Conservation (phyloP, 30 jellyfish, hydroid and myxozoan genomes). For the Morbakka virulenta region DNA sequence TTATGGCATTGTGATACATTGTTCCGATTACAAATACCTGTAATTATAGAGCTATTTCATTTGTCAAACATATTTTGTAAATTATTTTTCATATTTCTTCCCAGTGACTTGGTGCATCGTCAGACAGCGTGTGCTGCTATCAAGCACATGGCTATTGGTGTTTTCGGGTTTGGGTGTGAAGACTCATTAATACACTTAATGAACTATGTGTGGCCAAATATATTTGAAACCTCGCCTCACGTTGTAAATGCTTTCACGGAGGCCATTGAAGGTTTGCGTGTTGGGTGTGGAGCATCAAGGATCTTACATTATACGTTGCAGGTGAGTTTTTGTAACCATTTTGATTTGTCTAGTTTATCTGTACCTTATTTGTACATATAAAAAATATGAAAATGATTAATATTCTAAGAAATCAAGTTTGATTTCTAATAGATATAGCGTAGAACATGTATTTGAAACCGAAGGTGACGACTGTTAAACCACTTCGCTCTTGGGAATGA, state of each 20-base stretch:
- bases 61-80: too few species aligned
- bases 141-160: conserved; percentile 99
- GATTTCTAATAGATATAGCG: too few species aligned
- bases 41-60: too few species aligned
- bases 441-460: too few species aligned
- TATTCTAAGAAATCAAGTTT: neutral
- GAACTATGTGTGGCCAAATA: conserved; percentile 96
- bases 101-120: conserved; percentile 97
- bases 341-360: neutral
- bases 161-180: conserved; percentile 97
- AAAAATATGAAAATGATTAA: neutral
- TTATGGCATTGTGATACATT: too few species aligned
- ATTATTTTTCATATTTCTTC: neutral
- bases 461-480: too few species aligned
- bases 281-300: conserved; percentile 88
- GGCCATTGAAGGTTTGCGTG: conserved; percentile 97
- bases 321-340: conserved; percentile 59
- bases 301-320: conserved; percentile 86
- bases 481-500: too few species aligned
- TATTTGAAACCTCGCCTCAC: conserved; percentile 99
- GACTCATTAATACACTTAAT: conserved; percentile 91
- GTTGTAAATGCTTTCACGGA: conserved; percentile 98
- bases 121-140: conserved; percentile 99
- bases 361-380: neutral
- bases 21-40: too few species aligned